phyloP scores from a whole-genome alignment of 1,140 invertebrate species.

The Lethrus apterus region DNA sequence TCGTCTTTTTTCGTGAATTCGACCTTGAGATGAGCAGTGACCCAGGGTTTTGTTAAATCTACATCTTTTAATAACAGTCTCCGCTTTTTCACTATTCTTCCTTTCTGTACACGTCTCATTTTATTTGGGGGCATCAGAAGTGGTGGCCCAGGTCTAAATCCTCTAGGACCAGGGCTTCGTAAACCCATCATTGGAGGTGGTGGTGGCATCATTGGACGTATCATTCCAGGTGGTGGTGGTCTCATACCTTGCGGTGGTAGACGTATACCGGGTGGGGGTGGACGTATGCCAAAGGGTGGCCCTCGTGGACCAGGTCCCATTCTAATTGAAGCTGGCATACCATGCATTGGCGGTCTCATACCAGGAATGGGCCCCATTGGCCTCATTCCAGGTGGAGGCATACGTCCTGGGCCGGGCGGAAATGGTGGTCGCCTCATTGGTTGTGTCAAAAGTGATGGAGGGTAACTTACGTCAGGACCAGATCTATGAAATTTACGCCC shows the following conservation, averaged over 20 bases:
- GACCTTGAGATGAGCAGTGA: constrained; percentile 33
- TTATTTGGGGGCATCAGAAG: constrained; percentile 17
- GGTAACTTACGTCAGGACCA: constrained; percentile 19
- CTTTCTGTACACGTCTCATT: constrained; percentile 22
- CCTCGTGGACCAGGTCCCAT: constrained; percentile 21
- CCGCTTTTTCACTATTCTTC: constrained; percentile 32
- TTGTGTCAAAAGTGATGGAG: constrained; percentile 19
- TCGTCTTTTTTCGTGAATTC: constrained; percentile 38
- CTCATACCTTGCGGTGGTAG: constrained; percentile 17
- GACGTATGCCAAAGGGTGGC: constrained; percentile 29
- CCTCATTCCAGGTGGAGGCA: constrained; percentile 22
- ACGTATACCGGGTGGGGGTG: constrained; percentile 24
- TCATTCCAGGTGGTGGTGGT: constrained; percentile 15
- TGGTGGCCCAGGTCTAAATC: constrained; percentile 10
- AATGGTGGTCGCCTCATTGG: constrained; percentile 20
- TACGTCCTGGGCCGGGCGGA: constrained; percentile 14
- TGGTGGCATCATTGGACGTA: constrained; percentile 19
- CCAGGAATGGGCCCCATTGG: constrained; percentile 6
- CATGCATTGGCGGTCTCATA: constrained; percentile 22
- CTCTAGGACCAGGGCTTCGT: constrained; percentile 10
- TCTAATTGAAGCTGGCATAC: constrained; percentile 23
- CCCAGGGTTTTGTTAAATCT: constrained; percentile 38
- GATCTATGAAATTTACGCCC: constrained; percentile 18
- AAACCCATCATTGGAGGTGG: constrained; percentile 32
- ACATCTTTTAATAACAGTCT: constrained; percentile 27